Percentiles rank a stretch among this genome's conserved stretches.
phyloP scores from a whole-genome alignment of 2,888 invertebrate genomes.

The Hirtodrosophila duncani region DNA sequence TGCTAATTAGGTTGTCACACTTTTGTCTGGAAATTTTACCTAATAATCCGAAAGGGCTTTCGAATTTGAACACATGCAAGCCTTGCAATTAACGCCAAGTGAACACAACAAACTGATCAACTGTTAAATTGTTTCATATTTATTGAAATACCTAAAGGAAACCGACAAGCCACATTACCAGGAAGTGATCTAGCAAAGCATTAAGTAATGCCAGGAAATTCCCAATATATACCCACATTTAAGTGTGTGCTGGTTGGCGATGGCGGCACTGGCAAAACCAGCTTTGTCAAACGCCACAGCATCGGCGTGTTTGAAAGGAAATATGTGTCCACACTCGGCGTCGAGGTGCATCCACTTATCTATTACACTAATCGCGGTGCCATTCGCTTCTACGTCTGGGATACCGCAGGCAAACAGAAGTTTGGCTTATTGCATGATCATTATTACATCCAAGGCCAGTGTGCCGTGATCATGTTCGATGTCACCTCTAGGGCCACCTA shows the following conservation, averaged over 20 bases:
- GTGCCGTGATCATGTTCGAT: slow-evolving; percentile 99
- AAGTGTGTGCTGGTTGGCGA: slow-evolving; percentile 99
- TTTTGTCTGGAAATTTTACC: too few species aligned
- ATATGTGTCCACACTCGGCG: slow-evolving; percentile 99
- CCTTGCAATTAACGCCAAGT: too few species aligned
- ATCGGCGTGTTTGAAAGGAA: slow-evolving; percentile 99
- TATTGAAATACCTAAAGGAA: not conserved
- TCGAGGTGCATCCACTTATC: slow-evolving; percentile 98
- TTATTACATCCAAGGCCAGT: slow-evolving; percentile 98
- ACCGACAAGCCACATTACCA: not conserved
- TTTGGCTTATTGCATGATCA: slow-evolving; percentile 99
- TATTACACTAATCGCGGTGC: slow-evolving; percentile 99
- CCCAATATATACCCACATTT: slow-evolving; percentile 92
- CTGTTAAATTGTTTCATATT: too few species aligned
- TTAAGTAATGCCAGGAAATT: slow-evolving; percentile 84
- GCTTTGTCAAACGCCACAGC: slow-evolving; percentile 99
- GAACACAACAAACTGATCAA: too few species aligned
- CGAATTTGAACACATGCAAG: too few species aligned
- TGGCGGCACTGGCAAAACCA: slow-evolving; percentile 99
- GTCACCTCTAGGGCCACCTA: slow-evolving; percentile 99
- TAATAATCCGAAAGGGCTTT: too few species aligned
- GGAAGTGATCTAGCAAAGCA: slow-evolving; percentile 3
- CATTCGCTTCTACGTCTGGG: slow-evolving; percentile 99
- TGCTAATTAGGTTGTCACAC: too few species aligned
- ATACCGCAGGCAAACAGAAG: slow-evolving; percentile 99